Base-by-base conservation (phyloP, 1,140 invertebrate species). In the Maniola jurtina region DNA sequence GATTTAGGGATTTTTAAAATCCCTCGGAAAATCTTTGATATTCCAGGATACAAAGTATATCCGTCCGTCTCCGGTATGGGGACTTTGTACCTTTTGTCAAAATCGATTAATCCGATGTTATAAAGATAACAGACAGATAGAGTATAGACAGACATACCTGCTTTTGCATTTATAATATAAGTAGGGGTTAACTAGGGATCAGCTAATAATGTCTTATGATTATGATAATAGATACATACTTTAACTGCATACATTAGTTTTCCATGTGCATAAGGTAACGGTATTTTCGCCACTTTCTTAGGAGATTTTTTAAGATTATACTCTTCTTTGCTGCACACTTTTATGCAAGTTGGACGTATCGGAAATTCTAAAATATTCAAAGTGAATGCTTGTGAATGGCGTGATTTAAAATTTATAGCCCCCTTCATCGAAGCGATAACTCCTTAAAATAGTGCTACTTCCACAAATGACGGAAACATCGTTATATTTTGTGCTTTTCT, bases 211-310 rank as follows among this genome's bases (percentile, higher is more conserved):
- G 25, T 54, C 25, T 33, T 54, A 54, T 6, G 25, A n/a, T 33
- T 54, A 54, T 7, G 36, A 61, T 0, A 10, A 33, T 38, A 48
- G 0, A 15, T 15, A 76, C 81, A 79, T 69, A 89, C 86, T 84
- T 90, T 90, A 55, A 90, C 75, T 34, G 57, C 76, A 40, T 84
- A 90, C 80, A 89, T 82, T 16, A 89, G 66, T 56, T 84, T 89
- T 34, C 88, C 88, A 57, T 90, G 88, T 1, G 73, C 77, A 66
- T 86, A 87, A 15, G 78, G 72, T 11, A 72, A 10, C 0, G 81
- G 68, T 52, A 79, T 61, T 68, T 77, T 80, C 6, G 76, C 73
- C 36, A 66, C 45, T 33, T 69, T 81, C 54, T 71, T 77, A 7
- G 75, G 77, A 55, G 72, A 68, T 68, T 79, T 81, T 54, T 58